Evolutionary conservation across 2,113 vertebrate genomes (phyloP).

Genomic region (Pardalotus punctatus): DNA sequence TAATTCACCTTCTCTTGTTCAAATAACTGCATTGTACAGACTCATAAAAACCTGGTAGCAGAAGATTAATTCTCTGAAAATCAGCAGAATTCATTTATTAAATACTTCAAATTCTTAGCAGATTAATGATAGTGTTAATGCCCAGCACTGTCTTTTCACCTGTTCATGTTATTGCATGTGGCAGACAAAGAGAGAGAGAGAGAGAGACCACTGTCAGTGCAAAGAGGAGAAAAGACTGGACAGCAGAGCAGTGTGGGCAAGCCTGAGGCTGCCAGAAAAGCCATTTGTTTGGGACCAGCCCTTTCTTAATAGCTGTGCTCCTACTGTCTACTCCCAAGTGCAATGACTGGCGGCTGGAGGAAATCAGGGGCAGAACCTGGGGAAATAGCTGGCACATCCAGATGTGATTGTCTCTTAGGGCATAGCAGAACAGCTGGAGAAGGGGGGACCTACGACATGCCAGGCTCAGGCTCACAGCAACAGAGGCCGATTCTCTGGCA

Average conservation of each 20-base stretch:
- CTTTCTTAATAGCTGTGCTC: neutral
- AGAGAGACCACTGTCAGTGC: neutral
- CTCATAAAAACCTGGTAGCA: neutral
- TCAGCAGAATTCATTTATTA: neutral
- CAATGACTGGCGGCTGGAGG: neutral
- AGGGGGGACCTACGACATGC: neutral
- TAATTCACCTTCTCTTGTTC: neutral
- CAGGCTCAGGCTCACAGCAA: neutral
- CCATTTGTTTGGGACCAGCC: neutral
- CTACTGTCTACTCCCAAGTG: neutral
- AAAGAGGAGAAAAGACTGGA: neutral
- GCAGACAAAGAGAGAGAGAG: neutral
- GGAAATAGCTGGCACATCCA: neutral
- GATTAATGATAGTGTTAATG: neutral
- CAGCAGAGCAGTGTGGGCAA: accelerated
- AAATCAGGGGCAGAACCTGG: neutral
- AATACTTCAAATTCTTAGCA: neutral
- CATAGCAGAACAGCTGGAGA: neutral
- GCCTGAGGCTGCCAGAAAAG: neutral
- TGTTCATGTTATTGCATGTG: neutral
- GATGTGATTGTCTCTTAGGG: neutral
- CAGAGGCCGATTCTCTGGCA: neutral
- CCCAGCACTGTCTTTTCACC: neutral
- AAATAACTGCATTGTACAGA: neutral
- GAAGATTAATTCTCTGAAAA: neutral